phyloP scores from a whole-genome alignment of 2,113 vertebrate species.

The Sander vitreus region DNA sequence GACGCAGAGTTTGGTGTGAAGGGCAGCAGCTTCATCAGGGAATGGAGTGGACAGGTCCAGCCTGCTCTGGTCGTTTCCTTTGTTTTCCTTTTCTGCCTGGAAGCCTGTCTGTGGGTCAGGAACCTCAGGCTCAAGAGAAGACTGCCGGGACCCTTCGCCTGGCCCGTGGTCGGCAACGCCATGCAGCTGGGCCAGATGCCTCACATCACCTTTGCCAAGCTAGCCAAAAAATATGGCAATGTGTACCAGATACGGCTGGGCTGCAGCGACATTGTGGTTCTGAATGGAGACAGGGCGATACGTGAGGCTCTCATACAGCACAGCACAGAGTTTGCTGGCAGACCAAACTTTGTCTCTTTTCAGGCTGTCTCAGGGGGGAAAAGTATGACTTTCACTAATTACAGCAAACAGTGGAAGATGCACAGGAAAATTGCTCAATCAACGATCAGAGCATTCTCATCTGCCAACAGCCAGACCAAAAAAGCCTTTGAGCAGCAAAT shows the following conservation, averaged over 20 bases:
- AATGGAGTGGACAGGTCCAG: constrained; percentile 82
- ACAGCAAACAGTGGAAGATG: constrained; percentile 84
- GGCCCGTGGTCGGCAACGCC: constrained; percentile 88
- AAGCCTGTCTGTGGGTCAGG: constrained; percentile 82
- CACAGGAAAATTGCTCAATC: constrained; percentile 86
- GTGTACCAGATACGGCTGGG: constrained; percentile 88
- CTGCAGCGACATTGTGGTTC: constrained; percentile 82
- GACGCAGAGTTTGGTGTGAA: constrained; percentile 56
- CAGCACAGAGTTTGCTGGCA: constrained; percentile 87
- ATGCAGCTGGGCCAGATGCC: constrained; percentile 89
- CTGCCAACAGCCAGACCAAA: constrained; percentile 79
- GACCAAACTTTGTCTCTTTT: constrained; percentile 89
- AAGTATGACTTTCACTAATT: constrained; percentile 83
- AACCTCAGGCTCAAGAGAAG: constrained; percentile 73
- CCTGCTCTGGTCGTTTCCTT: constrained; percentile 78
- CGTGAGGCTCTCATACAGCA: constrained; percentile 85
- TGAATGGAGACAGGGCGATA: constrained; percentile 86
- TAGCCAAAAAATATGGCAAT: constrained; percentile 85
- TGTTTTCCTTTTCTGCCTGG: constrained; percentile 82
- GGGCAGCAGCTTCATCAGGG: constrained; percentile 65
- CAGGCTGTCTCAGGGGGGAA: constrained; percentile 83
- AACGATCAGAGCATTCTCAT: constrained; percentile 85
- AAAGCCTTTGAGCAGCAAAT: constrained; percentile 86
- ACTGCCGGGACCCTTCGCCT: constrained; percentile 86
- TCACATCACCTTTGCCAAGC: constrained; percentile 83